These are phyloP conservation scores for Xenentodon cancila DNA, from an alignment of 2,797 vertebrate genomes.

Conservation along the genomic window DNA sequence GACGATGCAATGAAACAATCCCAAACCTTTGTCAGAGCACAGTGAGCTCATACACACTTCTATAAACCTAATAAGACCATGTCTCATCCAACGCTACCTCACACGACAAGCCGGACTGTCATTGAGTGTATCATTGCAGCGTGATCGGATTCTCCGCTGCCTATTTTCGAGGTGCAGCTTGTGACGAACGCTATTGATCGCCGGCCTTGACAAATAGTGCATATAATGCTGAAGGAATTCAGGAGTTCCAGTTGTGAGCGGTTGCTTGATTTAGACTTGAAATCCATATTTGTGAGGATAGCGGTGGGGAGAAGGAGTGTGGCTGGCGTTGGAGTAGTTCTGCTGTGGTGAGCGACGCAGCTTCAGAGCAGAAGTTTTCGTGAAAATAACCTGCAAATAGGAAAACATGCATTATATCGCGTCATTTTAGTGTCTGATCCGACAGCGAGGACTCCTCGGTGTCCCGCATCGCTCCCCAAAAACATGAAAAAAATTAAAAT, in stretches of 20 bases:
- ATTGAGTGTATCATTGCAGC: slow-evolving; percentile 44
- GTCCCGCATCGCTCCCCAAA: slow-evolving; percentile 54
- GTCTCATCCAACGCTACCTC: slow-evolving; percentile 64
- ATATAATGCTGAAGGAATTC: slow-evolving; percentile 52
- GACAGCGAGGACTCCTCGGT: slow-evolving; percentile 57
- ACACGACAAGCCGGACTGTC: slow-evolving; percentile 42
- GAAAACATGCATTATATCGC: slow-evolving; percentile 1
- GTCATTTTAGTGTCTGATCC: too few species aligned
- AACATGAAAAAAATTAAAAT: slow-evolving; percentile 71
- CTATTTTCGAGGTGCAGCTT: slow-evolving; percentile 31
- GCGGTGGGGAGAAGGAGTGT: neutral
- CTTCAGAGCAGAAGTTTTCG: neutral
- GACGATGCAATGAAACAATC: slow-evolving; percentile 61
- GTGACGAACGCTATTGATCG: slow-evolving; percentile 66
- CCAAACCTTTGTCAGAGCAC: slow-evolving; percentile 53
- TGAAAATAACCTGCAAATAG: slow-evolving; percentile 14
- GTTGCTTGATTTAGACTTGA: slow-evolving; percentile 31
- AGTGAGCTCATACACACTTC: slow-evolving; percentile 56
- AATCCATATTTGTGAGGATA: slow-evolving; percentile 27
- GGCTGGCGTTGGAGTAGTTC: neutral
- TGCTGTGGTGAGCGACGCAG: slow-evolving; percentile 22
- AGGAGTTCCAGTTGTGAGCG: slow-evolving; percentile 38
- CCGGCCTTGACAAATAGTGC: slow-evolving; percentile 51
- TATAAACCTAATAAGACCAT: slow-evolving; percentile 60
- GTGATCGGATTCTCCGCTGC: slow-evolving; percentile 54